A percentile compares a stretch with the other conserved stretches of the same genome.
phyloP scores from a whole-genome alignment of 2,888 invertebrate species.

The Lutraria lutraria region DNA sequence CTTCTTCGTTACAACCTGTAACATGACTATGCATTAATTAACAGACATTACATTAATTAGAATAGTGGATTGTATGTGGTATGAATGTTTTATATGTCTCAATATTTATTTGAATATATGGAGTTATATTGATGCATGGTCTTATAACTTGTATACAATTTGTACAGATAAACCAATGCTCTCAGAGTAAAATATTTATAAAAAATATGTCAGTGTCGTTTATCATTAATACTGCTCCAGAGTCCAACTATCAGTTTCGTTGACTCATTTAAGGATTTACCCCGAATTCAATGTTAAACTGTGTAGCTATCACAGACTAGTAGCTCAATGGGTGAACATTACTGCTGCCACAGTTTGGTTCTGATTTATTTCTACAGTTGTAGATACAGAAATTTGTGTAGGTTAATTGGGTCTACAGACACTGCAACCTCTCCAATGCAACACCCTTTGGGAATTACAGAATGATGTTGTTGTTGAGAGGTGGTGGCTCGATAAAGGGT shows the following conservation, averaged over 20 bases:
- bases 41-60: slow-evolving; percentile 12
- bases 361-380: no score
- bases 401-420: no score
- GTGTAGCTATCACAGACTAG: no score
- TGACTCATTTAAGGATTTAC: no score
- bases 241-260: neutral
- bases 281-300: no score
- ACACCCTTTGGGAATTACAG: no score
- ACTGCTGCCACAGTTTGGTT: no score
- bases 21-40: slow-evolving; percentile 9
- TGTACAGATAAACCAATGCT: slow-evolving; percentile 43
- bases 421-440: no score
- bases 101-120: slow-evolving; percentile 56
- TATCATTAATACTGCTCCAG: neutral
- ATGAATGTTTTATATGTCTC: slow-evolving; percentile 46
- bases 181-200: slow-evolving; percentile 40
- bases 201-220: slow-evolving; percentile 12
- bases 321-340: no score
- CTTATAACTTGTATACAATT: slow-evolving; percentile 32
- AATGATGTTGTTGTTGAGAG: no score
- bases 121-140: slow-evolving; percentile 15
- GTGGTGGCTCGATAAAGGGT: no score
- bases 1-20: neutral
- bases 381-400: no score
- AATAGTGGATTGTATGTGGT: slow-evolving; percentile 26